phyloP scores from a whole-genome alignment of 2,797 vertebrate genomes.

The Eidolon dupreanum region DNA sequence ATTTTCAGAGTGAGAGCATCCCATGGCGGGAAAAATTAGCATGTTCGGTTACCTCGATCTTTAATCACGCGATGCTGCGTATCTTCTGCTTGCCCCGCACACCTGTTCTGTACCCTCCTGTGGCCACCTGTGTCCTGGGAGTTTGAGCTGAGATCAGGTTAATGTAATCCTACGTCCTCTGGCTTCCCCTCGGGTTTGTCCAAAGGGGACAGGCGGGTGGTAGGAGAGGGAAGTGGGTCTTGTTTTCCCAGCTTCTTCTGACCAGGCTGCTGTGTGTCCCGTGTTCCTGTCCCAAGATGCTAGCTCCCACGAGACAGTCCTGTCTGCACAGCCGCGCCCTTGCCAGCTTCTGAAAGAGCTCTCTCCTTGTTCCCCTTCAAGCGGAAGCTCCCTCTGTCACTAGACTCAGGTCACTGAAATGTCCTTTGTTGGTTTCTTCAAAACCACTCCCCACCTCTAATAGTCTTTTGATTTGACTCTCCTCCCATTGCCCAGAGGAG shows the following conservation, averaged over 20 bases:
- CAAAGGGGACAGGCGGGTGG: neutral
- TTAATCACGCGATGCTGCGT: rapidly evolving
- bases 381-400: neutral
- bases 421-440: neutral
- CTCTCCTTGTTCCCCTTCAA: neutral
- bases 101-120: rapidly evolving
- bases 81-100: rapidly evolving
- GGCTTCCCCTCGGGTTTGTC: neutral
- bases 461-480: neutral
- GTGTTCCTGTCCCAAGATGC: neutral
- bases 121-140: rapidly evolving
- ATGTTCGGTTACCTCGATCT: rapidly evolving
- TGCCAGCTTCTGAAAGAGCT: neutral
- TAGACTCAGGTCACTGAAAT: neutral
- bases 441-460: neutral
- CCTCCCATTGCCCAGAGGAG: rapidly evolving
- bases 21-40: rapidly evolving
- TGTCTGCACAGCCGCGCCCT: neutral
- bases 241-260: neutral
- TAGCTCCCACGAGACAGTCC: no score
- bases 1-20: neutral
- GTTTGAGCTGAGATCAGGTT: neutral
- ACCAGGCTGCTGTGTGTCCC: rapidly evolving
- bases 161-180: rapidly evolving
- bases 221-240: rapidly evolving